phyloP scores from a whole-genome alignment of 1,140 invertebrate genomes.

The Venustaconcha ellipsiformis region DNA sequence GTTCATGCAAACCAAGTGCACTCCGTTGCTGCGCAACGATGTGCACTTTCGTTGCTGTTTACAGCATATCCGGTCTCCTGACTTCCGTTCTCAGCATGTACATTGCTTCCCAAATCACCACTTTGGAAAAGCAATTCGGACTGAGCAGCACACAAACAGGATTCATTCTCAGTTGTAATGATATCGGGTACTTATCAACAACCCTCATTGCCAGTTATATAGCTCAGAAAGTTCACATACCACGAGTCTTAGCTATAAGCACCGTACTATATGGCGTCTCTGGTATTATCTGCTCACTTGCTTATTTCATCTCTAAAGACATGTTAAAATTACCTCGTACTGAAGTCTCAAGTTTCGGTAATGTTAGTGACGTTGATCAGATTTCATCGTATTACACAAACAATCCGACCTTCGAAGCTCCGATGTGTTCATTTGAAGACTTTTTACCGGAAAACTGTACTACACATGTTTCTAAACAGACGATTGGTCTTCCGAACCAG shows the following conservation, averaged over 20 bases:
- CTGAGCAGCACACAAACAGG: slow-evolving; percentile 39
- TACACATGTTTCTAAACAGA: too few relatives aligned
- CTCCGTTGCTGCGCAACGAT: slow-evolving; percentile 17
- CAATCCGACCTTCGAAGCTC: too few relatives aligned
- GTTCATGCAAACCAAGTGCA: slow-evolving; percentile 7
- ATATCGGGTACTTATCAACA: slow-evolving; percentile 32
- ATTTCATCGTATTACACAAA: too few relatives aligned
- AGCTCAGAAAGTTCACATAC: slow-evolving; percentile 39
- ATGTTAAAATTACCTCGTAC: neutral
- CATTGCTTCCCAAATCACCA: slow-evolving; percentile 42
- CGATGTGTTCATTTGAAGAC: too few relatives aligned
- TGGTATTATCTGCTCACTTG: slow-evolving; percentile 29
- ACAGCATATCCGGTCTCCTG: slow-evolving; percentile 26
- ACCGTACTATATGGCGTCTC: slow-evolving; percentile 32
- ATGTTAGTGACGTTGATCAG: too few relatives aligned
- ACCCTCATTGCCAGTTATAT: slow-evolving; percentile 34
- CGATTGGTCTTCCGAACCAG: too few relatives aligned
- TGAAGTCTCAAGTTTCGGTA: too few relatives aligned
- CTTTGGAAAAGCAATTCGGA: slow-evolving; percentile 45
- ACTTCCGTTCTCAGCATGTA: slow-evolving; percentile 34
- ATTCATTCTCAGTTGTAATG: slow-evolving; percentile 38
- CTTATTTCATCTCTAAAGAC: slow-evolving; percentile 32
- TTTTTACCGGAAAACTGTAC: too few relatives aligned
- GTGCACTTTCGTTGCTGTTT: slow-evolving; percentile 17
- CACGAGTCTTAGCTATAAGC: slow-evolving; percentile 26